These are phyloP conservation scores for Oxyura jamaicensis DNA, from an alignment of 2,113 vertebrate genomes.

Conservation along the genomic window DNA sequence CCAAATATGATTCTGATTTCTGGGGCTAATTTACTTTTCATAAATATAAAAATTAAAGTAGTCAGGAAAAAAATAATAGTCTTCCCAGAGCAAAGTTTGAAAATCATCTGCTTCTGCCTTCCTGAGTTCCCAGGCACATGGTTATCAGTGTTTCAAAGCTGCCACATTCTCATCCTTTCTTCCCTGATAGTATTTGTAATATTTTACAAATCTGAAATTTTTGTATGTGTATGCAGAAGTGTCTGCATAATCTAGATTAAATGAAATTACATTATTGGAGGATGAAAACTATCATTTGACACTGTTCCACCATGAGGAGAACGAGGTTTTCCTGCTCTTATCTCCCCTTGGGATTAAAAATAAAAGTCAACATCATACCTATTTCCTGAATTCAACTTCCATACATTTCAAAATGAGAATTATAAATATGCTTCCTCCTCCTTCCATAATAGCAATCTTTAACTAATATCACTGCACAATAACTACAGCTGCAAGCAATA, in stretches of 20 bases:
- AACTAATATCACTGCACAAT: neutral
- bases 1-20: neutral
- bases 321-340: neutral
- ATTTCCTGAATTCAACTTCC: neutral
- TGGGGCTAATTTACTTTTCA: neutral
- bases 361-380: neutral
- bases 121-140: neutral
- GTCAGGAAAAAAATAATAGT: neutral
- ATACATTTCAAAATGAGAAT: neutral
- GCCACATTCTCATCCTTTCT: neutral
- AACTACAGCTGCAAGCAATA: neutral
- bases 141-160: neutral
- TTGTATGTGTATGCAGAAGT: neutral
- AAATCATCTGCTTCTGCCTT: neutral
- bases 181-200: neutral
- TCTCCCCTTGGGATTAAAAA: neutral
- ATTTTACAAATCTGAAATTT: neutral
- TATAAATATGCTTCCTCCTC: neutral
- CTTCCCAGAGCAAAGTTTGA: neutral
- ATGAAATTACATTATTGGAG: neutral
- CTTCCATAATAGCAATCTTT: neutral
- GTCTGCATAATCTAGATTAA: neutral
- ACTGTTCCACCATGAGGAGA: neutral
- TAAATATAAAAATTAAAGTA: neutral
- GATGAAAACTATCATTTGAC: neutral